Evolutionary conservation across 1,140 invertebrate species (phyloP).

Genomic region (Drosophila aff.): DNA sequence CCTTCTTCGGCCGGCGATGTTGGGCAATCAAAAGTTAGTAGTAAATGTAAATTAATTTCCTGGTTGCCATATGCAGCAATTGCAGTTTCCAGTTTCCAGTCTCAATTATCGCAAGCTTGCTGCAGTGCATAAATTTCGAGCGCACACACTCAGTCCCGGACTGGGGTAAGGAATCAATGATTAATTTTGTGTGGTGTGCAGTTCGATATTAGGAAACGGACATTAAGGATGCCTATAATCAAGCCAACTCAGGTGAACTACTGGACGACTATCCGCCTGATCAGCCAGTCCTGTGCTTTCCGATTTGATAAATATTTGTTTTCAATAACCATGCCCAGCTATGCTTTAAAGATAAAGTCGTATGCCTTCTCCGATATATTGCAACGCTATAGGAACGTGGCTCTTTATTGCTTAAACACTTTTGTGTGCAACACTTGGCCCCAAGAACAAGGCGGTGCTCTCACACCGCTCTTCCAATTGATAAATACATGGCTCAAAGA

Average conservation of each 20-base stretch:
- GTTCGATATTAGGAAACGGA: constrained; percentile 38
- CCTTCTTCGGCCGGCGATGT: constrained; percentile 20
- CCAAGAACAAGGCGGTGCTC: constrained; percentile 1
- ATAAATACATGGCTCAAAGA: constrained; percentile 49
- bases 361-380: not conserved
- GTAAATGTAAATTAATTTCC: constrained; percentile 69
- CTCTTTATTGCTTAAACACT: not conserved
- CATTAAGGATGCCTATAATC: constrained; percentile 13
- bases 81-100: constrained; percentile 47
- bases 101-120: constrained; percentile 63
- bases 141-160: constrained; percentile 21
- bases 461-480: constrained; percentile 25
- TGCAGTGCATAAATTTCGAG: constrained; percentile 74
- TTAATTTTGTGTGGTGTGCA: constrained; percentile 69
- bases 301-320: constrained; percentile 2
- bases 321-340: not conserved
- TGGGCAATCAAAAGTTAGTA: constrained; percentile 50
- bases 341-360: not conserved
- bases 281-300: not conserved
- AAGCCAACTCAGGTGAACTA: constrained; percentile 1
- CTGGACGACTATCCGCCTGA: not conserved
- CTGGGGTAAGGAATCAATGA: constrained; percentile 49
- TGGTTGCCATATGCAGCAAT: constrained; percentile 42
- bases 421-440: not conserved
- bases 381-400: not conserved